Conservation (phyloP, 1,140 invertebrate genomes). For the Teleopsis dalmanni region DNA sequence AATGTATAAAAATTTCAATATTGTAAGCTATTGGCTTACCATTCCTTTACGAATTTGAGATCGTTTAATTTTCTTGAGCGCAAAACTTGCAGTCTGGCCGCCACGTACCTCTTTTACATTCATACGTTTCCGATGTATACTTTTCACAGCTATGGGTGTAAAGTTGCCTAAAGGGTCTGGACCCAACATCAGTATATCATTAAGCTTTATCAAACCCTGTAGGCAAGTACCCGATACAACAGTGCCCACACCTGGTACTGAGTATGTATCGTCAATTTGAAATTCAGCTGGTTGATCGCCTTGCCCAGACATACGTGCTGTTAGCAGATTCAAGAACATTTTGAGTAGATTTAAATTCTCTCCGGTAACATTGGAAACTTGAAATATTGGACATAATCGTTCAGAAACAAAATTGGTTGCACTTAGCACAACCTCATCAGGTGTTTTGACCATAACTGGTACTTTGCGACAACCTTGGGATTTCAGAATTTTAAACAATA, state of each 20-base stretch:
- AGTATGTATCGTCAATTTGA: conserved; percentile 98
- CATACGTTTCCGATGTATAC: conserved; percentile 97
- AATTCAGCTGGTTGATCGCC: conserved; percentile 92
- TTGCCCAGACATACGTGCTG: conserved; percentile 76
- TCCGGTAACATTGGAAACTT: conserved; percentile 96
- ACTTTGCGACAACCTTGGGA: conserved; percentile 96
- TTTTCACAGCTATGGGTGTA: conserved; percentile 85
- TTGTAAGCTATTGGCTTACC: conserved; percentile 45
- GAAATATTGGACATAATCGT: conserved; percentile 97
- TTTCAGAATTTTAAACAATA: conserved; percentile 89
- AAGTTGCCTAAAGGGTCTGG: conserved; percentile 94
- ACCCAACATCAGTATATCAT: conserved; percentile 90
- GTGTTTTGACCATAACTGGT: conserved; percentile 88
- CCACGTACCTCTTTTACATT: conserved; percentile 88
- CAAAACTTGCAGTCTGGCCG: conserved; percentile 97
- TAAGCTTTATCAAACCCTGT: conserved; percentile 83
- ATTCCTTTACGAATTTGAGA: conserved; percentile 97
- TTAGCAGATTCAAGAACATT: conserved; percentile 95
- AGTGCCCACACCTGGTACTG: conserved; percentile 96
- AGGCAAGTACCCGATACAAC: conserved; percentile 94
- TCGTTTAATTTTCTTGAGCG: conserved; percentile 95
- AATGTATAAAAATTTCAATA: background rate
- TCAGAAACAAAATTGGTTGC: conserved; percentile 98
- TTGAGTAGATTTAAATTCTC: conserved; percentile 91
- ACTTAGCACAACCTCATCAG: conserved; percentile 92